phyloP scores from a whole-genome alignment of 2,113 vertebrate genomes.

The Mirza zaza region DNA sequence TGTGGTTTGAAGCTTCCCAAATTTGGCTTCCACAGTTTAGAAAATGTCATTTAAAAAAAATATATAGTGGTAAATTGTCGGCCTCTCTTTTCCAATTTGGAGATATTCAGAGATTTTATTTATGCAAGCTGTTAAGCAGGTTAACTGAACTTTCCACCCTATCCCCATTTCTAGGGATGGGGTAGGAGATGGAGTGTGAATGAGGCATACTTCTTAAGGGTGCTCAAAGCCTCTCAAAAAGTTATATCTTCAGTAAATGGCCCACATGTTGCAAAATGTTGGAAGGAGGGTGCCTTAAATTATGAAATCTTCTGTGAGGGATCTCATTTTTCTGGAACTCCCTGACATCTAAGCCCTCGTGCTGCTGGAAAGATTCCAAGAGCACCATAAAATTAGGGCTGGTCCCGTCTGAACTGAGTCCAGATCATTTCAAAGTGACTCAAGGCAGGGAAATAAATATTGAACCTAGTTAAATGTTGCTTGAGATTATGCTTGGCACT shows the following conservation, averaged over 20 bases:
- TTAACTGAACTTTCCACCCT: background rate
- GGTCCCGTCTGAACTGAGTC: conserved; percentile 73
- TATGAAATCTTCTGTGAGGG: conserved; percentile 70
- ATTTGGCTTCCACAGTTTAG: background rate
- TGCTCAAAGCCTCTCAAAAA: conserved; percentile 39
- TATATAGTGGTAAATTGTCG: background rate
- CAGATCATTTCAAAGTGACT: conserved; percentile 81
- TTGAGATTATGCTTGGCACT: conserved; percentile 81
- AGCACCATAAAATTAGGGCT: conserved; percentile 76
- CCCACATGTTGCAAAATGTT: conserved; percentile 60
- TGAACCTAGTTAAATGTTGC: conserved; percentile 81
- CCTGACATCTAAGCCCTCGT: conserved; percentile 70
- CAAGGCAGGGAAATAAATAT: conserved; percentile 79
- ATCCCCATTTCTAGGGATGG: background rate
- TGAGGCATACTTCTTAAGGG: background rate
- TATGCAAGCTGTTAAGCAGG: background rate
- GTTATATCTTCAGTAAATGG: background rate
- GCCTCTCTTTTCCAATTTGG: background rate
- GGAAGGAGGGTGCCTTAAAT: conserved; percentile 49
- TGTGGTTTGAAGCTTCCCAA: background rate
- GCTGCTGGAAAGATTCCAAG: conserved; percentile 70
- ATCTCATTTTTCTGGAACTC: conserved; percentile 78
- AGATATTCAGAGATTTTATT: conserved; percentile 2
- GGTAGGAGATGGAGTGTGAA: background rate
- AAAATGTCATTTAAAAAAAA: background rate